phyloP scores from a whole-genome alignment of 2,113 vertebrate species.

The Telmatochromis sp. region DNA sequence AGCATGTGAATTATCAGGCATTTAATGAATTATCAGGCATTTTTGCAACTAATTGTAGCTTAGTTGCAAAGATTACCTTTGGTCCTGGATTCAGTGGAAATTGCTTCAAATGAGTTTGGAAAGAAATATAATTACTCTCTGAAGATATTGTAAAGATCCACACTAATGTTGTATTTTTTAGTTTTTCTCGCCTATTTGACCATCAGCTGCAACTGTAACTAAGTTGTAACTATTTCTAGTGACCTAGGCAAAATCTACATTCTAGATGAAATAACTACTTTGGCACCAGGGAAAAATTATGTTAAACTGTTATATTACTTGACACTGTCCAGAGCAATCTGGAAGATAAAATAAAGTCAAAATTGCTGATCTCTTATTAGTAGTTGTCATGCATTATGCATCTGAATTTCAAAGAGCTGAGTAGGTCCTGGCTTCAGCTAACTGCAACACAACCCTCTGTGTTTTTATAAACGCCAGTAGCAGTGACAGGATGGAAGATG shows the following conservation, averaged over 20 bases:
- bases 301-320: constrained; percentile 22
- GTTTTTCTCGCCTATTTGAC: background rate
- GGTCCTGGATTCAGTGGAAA: background rate
- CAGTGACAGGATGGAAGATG: background rate
- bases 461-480: background rate
- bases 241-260: background rate
- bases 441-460: background rate
- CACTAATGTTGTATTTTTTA: background rate
- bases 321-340: constrained; percentile 7
- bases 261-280: background rate
- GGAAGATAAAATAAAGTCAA: background rate
- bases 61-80: background rate
- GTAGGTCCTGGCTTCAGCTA: background rate
- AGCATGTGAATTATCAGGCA: background rate
- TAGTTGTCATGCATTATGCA: constrained; percentile 23
- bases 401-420: constrained; percentile 3
- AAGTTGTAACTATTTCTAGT: background rate
- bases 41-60: background rate
- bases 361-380: constrained; percentile 29
- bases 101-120: background rate
- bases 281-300: background rate
- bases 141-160: background rate
- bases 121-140: background rate
- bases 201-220: background rate
- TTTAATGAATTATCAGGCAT: background rate